Evolutionary conservation across 2,113 vertebrate genomes (phyloP).

Genomic region (Hemiprocne comata): DNA sequence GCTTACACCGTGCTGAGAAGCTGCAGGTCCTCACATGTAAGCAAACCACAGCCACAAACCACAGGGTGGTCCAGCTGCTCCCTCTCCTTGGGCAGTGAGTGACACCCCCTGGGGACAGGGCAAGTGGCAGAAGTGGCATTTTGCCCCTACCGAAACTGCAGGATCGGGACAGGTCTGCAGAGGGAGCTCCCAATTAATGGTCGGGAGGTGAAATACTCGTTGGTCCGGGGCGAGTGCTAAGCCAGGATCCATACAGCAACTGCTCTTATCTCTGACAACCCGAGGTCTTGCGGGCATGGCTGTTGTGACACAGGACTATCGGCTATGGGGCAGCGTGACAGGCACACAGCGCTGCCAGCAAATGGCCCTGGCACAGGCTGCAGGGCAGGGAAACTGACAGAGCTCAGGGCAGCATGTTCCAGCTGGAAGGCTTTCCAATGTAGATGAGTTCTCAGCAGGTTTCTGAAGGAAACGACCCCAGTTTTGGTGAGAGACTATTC

Average conservation of each 20-base stretch:
- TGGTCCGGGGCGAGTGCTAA: neutral
- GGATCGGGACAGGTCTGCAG: slow-evolving; percentile 30
- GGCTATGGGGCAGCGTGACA: neutral
- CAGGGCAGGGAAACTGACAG: neutral
- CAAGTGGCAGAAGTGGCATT: neutral
- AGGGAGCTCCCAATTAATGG: slow-evolving; percentile 53
- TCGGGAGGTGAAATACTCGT: neutral
- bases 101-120: neutral
- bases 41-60: neutral
- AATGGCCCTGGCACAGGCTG: neutral
- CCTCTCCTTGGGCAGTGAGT: neutral
- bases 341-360: neutral
- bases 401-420: neutral
- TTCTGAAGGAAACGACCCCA: neutral
- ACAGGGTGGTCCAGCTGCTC: neutral
- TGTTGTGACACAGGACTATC: neutral
- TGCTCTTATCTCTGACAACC: neutral
- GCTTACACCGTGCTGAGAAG: neutral
- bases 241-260: neutral
- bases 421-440: neutral
- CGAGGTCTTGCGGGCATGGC: neutral
- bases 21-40: neutral
- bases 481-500: neutral
- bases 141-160: neutral
- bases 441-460: neutral